Evolutionary conservation across 2,113 vertebrate genomes (phyloP).

Genomic region (Leucopsar rothschildi): DNA sequence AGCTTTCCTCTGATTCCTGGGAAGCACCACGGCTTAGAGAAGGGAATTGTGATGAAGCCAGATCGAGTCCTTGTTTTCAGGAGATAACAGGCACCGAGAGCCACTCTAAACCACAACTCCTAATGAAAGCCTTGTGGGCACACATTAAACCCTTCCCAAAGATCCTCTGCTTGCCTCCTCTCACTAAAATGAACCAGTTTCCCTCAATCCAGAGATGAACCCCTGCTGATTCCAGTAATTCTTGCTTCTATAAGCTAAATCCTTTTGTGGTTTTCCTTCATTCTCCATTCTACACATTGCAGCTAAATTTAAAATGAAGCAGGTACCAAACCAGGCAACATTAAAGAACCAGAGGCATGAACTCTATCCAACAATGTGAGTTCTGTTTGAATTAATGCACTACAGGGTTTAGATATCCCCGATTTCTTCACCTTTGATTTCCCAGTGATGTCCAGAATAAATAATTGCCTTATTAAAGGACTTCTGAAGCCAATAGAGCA

Average conservation of each 20-base stretch:
- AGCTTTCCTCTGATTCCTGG: not conserved
- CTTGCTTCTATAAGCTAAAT: conserved; percentile 59
- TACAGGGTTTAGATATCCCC: conserved; percentile 66
- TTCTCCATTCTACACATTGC: conserved; percentile 4
- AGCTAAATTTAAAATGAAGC: conserved; percentile 38
- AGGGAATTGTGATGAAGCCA: not conserved
- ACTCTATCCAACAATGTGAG: conserved; percentile 17
- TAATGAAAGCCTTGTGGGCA: not conserved
- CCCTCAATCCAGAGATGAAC: conserved; percentile 1
- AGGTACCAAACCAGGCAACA: conserved; percentile 8
- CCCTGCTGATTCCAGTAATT: conserved; percentile 52
- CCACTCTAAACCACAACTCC: not conserved
- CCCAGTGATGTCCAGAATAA: conserved; percentile 72
- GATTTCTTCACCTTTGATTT: conserved; percentile 71
- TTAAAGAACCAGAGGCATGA: conserved; percentile 27
- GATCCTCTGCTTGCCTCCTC: not conserved
- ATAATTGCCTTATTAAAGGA: conserved; percentile 77
- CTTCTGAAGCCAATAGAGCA: conserved; percentile 68
- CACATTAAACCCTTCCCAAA: not conserved
- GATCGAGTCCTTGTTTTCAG: not conserved
- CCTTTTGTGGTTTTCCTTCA: conserved; percentile 59
- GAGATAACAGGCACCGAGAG: not conserved
- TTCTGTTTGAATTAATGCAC: conserved; percentile 49
- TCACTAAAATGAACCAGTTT: not conserved
- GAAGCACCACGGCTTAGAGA: not conserved